These are phyloP conservation scores for Neopipo cinnamomea DNA, from an alignment of 2,113 vertebrate genomes.

Conservation along the genomic window DNA sequence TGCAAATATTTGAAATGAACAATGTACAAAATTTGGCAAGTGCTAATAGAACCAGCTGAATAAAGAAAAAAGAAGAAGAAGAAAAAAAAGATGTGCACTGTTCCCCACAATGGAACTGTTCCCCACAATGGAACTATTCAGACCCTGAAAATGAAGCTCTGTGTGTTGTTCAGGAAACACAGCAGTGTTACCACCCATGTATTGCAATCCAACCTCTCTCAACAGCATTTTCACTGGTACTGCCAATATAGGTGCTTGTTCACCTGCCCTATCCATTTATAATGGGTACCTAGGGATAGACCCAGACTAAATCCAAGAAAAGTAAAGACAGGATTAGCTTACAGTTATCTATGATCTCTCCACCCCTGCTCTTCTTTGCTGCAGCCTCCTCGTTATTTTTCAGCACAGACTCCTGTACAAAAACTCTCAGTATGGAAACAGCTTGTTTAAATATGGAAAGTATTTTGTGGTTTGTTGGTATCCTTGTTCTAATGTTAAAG, in stretches of 20 bases:
- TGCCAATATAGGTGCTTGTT: background rate
- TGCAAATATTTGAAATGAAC: constrained; percentile 2
- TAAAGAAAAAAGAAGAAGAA: background rate
- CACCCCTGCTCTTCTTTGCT: accelerated
- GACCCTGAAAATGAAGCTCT: background rate
- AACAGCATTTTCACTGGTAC: background rate
- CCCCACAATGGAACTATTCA: background rate
- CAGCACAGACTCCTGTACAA: background rate
- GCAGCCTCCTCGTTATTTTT: background rate
- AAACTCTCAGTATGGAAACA: background rate
- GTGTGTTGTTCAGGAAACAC: background rate
- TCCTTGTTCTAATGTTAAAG: background rate
- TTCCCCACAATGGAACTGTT: background rate
- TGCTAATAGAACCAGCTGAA: background rate
- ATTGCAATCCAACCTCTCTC: background rate
- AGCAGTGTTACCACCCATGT: background rate
- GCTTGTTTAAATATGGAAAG: background rate
- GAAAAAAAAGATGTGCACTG: background rate
- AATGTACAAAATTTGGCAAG: background rate
- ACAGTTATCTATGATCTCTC: background rate
- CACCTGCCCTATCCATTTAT: background rate
- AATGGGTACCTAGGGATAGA: background rate
- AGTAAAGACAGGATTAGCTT: background rate
- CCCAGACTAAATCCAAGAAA: background rate
- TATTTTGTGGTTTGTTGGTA: background rate